Evolutionary conservation across 2,888 invertebrate genomes (phyloP).

Genomic region (Plagiodera versicolora): DNA sequence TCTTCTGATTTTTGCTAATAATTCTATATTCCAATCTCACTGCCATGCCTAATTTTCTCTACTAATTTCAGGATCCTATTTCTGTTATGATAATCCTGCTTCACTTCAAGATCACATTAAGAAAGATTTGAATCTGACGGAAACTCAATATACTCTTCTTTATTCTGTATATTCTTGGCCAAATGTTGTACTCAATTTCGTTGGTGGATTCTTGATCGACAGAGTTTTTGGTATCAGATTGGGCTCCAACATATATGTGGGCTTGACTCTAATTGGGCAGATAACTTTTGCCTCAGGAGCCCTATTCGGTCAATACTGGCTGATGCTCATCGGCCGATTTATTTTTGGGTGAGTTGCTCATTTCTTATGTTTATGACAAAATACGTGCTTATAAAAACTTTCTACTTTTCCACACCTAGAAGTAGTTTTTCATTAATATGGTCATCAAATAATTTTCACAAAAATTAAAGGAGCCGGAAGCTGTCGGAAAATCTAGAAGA

Average conservation of each 20-base stretch:
- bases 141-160: slow-evolving; percentile 81
- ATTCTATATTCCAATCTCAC: too few species aligned
- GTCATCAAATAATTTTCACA: too few species aligned
- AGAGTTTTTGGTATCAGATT: slow-evolving; percentile 91
- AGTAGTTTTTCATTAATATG: too few species aligned
- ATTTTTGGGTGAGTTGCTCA: slow-evolving; percentile 90
- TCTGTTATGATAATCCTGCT: slow-evolving; percentile 96
- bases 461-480: too few species aligned
- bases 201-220: slow-evolving; percentile 95
- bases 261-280: slow-evolving; percentile 85
- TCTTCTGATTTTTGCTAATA: too few species aligned
- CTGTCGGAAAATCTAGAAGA: too few species aligned
- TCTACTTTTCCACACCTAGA: too few species aligned
- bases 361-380: too few species aligned
- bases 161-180: slow-evolving; percentile 98
- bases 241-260: slow-evolving; percentile 90
- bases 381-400: too few species aligned
- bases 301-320: slow-evolving; percentile 74
- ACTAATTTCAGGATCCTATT: slow-evolving; percentile 81
- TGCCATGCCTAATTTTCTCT: neutral
- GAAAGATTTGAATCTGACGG: slow-evolving; percentile 76
- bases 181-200: slow-evolving; percentile 91
- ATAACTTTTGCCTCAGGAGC: slow-evolving; percentile 85
- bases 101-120: slow-evolving; percentile 87
- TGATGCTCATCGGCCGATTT: slow-evolving; percentile 92